Evolutionary conservation across 2,888 invertebrate species (phyloP), one percentile per base, ranked within the genome.

Genomic region (Hemithea aestivaria): DNA sequence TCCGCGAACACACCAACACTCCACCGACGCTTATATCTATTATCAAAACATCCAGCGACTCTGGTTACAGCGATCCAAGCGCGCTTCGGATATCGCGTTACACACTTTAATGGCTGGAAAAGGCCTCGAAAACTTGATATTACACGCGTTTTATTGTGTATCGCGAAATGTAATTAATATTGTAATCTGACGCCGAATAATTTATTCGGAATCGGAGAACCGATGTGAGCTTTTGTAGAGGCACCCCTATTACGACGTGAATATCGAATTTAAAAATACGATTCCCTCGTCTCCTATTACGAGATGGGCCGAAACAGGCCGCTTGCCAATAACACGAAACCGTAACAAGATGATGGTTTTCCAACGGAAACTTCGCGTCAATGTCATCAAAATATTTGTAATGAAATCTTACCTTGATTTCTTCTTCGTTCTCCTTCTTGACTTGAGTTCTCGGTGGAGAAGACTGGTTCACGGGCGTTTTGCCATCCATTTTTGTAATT

Each of bases 341-440:
- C 60, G 73, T 69, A 73, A 74, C 63, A 71, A 66, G 72, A 78
- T 68, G 71, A 79, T 74, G 64, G 57, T 68, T 63, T 64, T 64
- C 67, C 62, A 70, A 70, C 76, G 80, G 81, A 81, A 81, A 71
- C 68, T 61, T 62, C 36, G 50, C 66, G 59, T 73, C 71, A 72
- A 65, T 67, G 61, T 65, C 65, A 55, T 54, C 40, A 54, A 62
- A 67, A 64, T 57, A 56, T 65, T 53, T 58, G 35, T 51, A 58
- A 59, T 52, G 36, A 49, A 58, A 52, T 46, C 64, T 69, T 83
- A 93, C 93, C 90, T 93, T 93, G 72, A 93, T 93, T 83, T 93
- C 93, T 83, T 93, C 93, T 78, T 91, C 91, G 58, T 90, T 85
- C 72, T 93, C 93, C 75, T 92, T 92, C 76, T 93, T 93, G 54